These are phyloP conservation scores for Leptoteleia sp. DNA, from an alignment of 1,140 invertebrate genomes.

Conservation along the genomic window DNA sequence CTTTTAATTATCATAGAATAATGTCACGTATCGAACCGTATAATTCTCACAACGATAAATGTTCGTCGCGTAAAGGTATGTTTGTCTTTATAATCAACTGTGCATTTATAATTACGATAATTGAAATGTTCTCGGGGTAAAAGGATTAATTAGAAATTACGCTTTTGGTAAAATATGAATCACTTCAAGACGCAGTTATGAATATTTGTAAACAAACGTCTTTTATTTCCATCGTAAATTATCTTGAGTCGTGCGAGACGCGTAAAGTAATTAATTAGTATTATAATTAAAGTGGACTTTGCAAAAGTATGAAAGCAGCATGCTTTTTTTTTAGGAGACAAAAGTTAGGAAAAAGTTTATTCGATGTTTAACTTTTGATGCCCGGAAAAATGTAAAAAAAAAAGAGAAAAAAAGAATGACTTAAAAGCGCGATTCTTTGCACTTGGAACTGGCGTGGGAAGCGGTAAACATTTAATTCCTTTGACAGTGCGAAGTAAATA, in stretches of 20 bases:
- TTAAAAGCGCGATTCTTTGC: slow-evolving; percentile 34
- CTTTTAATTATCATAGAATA: too few species aligned
- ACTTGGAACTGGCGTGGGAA: slow-evolving; percentile 10
- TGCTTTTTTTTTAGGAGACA: slow-evolving; percentile 17
- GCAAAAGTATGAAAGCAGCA: slow-evolving; percentile 13
- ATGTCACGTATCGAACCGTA: too few species aligned
- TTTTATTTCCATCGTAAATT: slow-evolving; percentile 5
- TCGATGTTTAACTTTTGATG: slow-evolving; percentile 45
- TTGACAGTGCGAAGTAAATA: slow-evolving; percentile 45
- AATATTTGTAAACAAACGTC: background rate
- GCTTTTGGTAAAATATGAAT: too few species aligned
- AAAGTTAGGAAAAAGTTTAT: slow-evolving; percentile 35
- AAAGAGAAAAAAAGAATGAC: too few species aligned
- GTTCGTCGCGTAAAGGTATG: too few species aligned
- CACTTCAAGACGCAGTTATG: too few species aligned
- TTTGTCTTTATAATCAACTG: too few species aligned
- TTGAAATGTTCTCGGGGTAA: too few species aligned
- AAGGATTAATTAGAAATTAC: too few species aligned
- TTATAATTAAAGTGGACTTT: slow-evolving; percentile 48
- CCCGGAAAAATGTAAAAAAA: slow-evolving; percentile 28
- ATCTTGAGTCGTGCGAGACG: slow-evolving; percentile 6
- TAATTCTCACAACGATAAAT: too few species aligned
- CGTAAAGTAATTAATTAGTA: slow-evolving; percentile 33
- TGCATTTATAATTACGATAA: too few species aligned
- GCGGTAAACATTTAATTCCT: slow-evolving; percentile 43